Evolutionary conservation across 1,140 invertebrate species (phyloP).

Genomic region (Aphelenchoides besseyi): DNA sequence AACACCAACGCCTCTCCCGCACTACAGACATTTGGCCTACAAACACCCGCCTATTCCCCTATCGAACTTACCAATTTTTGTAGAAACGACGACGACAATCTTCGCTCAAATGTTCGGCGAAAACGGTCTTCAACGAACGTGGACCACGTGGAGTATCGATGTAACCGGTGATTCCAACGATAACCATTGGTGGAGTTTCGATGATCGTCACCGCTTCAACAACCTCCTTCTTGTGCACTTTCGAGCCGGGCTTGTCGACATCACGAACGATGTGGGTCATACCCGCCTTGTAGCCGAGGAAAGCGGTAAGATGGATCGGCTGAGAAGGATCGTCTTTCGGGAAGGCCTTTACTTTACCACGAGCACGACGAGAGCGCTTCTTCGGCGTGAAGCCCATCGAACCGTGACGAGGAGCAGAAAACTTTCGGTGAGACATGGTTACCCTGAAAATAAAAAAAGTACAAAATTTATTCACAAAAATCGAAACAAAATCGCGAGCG

Average conservation of each 20-base stretch:
- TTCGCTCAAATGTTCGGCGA: constrained; percentile 96
- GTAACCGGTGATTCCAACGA: constrained; percentile 95
- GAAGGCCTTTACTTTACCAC: constrained; percentile 98
- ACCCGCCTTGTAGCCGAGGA: constrained; percentile 96
- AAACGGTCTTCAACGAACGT: constrained; percentile 87
- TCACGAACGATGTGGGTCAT: constrained; percentile 99
- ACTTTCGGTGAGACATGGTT: constrained; percentile 93
- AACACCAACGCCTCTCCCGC: not conserved
- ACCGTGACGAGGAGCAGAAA: constrained; percentile 97
- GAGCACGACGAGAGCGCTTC: constrained; percentile 87
- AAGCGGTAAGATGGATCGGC: constrained; percentile 94
- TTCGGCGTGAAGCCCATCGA: constrained; percentile 99
- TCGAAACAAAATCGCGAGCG: not conserved
- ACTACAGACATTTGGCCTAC: not conserved
- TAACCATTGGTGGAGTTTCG: constrained; percentile 95
- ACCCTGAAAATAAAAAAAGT: constrained; percentile 46
- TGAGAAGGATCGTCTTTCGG: constrained; percentile 96
- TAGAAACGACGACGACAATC: constrained; percentile 97
- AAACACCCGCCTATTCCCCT: not conserved
- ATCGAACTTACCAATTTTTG: constrained; percentile 89
- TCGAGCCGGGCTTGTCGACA: constrained; percentile 92
- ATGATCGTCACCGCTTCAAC: constrained; percentile 97
- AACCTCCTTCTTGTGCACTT: constrained; percentile 99
- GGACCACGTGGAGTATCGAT: constrained; percentile 96
- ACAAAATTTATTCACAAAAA: not conserved